Evolutionary conservation across 2,113 vertebrate genomes (phyloP).

Genomic region (Gracilinanus agilis): DNA sequence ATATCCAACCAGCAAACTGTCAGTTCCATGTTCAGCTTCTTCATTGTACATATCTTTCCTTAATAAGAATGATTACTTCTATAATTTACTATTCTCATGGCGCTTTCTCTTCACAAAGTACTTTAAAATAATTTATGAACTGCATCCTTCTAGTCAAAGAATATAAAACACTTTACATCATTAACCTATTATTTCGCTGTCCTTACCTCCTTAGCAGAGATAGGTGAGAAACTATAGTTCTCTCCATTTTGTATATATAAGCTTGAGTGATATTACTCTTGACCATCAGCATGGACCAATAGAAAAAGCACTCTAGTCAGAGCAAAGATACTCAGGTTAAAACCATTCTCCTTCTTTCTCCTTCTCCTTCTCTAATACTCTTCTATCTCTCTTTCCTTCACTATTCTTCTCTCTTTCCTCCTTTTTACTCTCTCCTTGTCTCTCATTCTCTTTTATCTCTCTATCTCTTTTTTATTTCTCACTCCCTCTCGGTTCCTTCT

Average conservation of each 20-base stretch:
- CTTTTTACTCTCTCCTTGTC: not conserved
- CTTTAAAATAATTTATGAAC: conserved; percentile 1
- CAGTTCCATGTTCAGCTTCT: not conserved
- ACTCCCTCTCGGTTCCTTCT: not conserved
- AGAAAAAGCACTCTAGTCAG: not conserved
- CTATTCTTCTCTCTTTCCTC: not conserved
- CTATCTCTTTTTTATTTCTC: not conserved
- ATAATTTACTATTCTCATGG: not conserved
- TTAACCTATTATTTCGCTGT: not conserved
- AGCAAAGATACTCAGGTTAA: not conserved
- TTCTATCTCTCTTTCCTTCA: not conserved
- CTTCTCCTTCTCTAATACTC: not conserved
- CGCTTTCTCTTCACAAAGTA: not conserved
- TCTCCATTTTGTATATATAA: not conserved
- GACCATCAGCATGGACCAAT: not conserved
- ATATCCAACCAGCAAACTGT: not conserved
- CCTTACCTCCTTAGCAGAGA: not conserved
- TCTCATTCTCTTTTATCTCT: not conserved
- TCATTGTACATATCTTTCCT: not conserved
- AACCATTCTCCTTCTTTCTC: not conserved
- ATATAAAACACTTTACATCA: not conserved
- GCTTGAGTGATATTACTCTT: not conserved
- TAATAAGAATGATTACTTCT: conserved; percentile 3
- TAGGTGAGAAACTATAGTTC: not conserved
- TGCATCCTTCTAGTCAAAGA: not conserved